Evolutionary conservation across 2,797 vertebrate genomes (phyloP).

Genomic region (Thalassophryne amazonica): DNA sequence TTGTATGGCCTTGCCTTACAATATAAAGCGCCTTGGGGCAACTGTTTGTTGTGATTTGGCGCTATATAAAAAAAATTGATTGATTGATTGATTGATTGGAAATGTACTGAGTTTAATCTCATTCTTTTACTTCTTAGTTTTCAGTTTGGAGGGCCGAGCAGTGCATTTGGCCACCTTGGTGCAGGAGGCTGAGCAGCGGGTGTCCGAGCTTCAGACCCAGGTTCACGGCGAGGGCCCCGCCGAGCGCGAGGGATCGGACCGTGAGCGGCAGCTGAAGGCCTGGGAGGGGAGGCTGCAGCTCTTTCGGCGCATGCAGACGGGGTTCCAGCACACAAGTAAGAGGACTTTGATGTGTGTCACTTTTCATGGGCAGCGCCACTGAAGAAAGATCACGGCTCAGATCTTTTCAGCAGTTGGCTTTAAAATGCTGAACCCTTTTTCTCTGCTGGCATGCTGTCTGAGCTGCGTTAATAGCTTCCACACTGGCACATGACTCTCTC

Average conservation of each 20-base stretch:
- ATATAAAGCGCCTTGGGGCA: no score
- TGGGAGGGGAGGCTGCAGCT: slow-evolving; percentile 92
- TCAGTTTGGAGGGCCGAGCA: slow-evolving; percentile 86
- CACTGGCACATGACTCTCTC: slow-evolving; percentile 22
- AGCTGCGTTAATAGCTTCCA: slow-evolving; percentile 64
- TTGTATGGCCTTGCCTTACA: no score
- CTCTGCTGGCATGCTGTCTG: slow-evolving; percentile 54
- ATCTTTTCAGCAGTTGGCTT: slow-evolving; percentile 29
- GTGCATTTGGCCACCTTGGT: slow-evolving; percentile 86
- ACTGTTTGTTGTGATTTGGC: no score
- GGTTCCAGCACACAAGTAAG: slow-evolving; percentile 79
- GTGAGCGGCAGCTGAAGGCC: slow-evolving; percentile 86
- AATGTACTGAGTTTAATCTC: neutral
- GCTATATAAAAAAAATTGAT: no score
- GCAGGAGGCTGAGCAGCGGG: slow-evolving; percentile 87
- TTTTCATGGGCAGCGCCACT: slow-evolving; percentile 6
- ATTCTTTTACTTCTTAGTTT: slow-evolving; percentile 64
- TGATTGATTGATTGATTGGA: no score
- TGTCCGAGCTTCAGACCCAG: slow-evolving; percentile 81
- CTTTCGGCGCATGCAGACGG: slow-evolving; percentile 90
- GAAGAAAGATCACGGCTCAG: slow-evolving; percentile 19
- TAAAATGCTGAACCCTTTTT: slow-evolving; percentile 34
- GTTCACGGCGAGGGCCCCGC: slow-evolving; percentile 78
- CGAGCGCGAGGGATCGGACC: slow-evolving; percentile 75
- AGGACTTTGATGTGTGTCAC: slow-evolving; percentile 3